Conservation (phyloP, 1,140 invertebrate genomes). For the Eumeta japonica region DNA sequence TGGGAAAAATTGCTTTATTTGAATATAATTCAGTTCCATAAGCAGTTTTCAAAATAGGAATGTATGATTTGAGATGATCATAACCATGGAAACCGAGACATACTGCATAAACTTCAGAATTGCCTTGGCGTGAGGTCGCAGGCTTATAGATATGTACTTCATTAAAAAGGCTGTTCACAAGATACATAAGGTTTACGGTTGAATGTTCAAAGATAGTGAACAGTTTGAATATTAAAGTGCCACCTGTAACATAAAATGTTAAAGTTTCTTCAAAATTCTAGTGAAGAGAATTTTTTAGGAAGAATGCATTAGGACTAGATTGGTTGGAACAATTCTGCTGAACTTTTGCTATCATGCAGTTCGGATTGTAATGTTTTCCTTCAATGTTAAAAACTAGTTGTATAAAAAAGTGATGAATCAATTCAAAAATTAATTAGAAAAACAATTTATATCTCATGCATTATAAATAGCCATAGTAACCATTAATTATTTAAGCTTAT, state of each 20-base stretch:
- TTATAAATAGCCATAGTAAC: no score
- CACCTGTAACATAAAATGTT: slow-evolving; percentile 57
- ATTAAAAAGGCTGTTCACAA: slow-evolving; percentile 74
- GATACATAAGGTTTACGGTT: slow-evolving; percentile 76
- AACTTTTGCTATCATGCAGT: no score
- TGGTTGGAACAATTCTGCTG: no score
- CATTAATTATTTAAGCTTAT: no score
- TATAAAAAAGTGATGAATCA: no score
- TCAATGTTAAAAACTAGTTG: no score
- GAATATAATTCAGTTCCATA: slow-evolving; percentile 51
- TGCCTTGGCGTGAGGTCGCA: slow-evolving; percentile 87
- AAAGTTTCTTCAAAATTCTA: no score
- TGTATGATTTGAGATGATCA: slow-evolving; percentile 39
- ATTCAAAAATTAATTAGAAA: slow-evolving; percentile 4
- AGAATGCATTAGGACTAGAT: no score
- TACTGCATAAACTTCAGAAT: slow-evolving; percentile 90
- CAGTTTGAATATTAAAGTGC: slow-evolving; percentile 85
- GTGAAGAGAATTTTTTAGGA: no score
- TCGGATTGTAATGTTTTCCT: no score
- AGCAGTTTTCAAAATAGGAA: slow-evolving; percentile 50
- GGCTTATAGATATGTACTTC: slow-evolving; percentile 82
- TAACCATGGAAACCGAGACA: slow-evolving; percentile 67
- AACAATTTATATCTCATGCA: slow-evolving; percentile 3
- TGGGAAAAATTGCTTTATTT: slow-evolving; percentile 61
- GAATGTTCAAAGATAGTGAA: slow-evolving; percentile 88